Percentiles rank a stretch among this genome's conserved stretches.
Evolutionary conservation across 2,888 invertebrate species (phyloP).

Genomic region (Tinea pellionella): DNA sequence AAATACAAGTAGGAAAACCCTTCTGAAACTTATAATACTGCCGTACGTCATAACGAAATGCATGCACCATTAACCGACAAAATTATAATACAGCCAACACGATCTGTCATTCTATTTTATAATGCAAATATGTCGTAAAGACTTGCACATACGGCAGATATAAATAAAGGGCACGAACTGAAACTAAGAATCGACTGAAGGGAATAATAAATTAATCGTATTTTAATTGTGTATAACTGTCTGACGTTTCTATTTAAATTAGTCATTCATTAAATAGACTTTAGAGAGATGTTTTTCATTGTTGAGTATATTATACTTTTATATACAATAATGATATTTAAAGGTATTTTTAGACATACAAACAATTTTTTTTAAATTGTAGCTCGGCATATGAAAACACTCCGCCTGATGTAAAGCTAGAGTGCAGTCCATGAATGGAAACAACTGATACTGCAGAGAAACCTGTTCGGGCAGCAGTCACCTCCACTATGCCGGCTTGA

Average conservation of each 20-base stretch:
- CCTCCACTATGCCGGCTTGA: too few relatives aligned
- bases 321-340: too few relatives aligned
- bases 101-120: slow-evolving; percentile 52
- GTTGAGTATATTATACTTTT: too few relatives aligned
- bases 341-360: too few relatives aligned
- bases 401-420: too few relatives aligned
- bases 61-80: slow-evolving; percentile 55
- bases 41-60: slow-evolving; percentile 44
- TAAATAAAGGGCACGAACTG: background rate
- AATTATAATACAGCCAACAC: slow-evolving; percentile 48
- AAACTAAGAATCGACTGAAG: background rate
- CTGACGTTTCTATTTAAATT: background rate
- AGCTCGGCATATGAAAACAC: too few relatives aligned
- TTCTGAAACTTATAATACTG: slow-evolving; percentile 15
- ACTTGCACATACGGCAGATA: slow-evolving; percentile 17
- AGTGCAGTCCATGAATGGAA: too few relatives aligned
- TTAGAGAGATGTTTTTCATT: too few relatives aligned
- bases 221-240: slow-evolving; percentile 9
- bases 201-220: slow-evolving; percentile 9
- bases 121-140: slow-evolving; percentile 55
- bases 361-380: too few relatives aligned
- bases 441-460: too few relatives aligned
- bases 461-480: too few relatives aligned
- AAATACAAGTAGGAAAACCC: background rate
- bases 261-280: background rate